A percentile compares a stretch with the other conserved stretches of the same genome.
These are phyloP conservation scores for Melieria crassipennis DNA, from an alignment of 2,888 invertebrate genomes.

Conservation along the genomic window DNA sequence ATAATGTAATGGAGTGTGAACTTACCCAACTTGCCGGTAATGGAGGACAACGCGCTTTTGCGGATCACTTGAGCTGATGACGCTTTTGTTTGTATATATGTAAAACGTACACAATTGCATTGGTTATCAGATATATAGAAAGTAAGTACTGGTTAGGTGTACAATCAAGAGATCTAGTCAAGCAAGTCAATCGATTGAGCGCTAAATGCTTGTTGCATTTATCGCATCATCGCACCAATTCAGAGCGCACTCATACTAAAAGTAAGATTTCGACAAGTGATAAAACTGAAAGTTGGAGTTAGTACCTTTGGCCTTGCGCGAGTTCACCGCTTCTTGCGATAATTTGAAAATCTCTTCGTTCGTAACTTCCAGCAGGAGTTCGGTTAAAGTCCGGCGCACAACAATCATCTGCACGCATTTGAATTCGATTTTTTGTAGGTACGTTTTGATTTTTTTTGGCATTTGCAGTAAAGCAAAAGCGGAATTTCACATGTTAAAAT, in stretches of 20 bases:
- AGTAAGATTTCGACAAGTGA: not conserved
- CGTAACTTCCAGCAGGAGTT: constrained; percentile 93
- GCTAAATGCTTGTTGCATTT: constrained; percentile 14
- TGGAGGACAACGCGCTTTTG: constrained; percentile 90
- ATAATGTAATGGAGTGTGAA: constrained; percentile 59
- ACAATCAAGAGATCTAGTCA: not conserved
- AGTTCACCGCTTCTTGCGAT: constrained; percentile 86
- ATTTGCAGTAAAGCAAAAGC: not conserved
- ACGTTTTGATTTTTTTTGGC: constrained; percentile 13
- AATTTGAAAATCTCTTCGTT: constrained; percentile 86
- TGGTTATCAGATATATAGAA: constrained; percentile 38
- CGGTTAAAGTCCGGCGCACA: constrained; percentile 89
- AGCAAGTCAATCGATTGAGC: not conserved
- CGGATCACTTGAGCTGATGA: constrained; percentile 70
- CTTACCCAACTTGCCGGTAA: constrained; percentile 93
- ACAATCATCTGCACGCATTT: constrained; percentile 77
- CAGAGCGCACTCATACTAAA: constrained; percentile 22
- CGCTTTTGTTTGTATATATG: constrained; percentile 63
- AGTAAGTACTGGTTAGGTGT: too few species aligned
- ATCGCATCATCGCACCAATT: constrained; percentile 17
- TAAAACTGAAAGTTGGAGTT: constrained; percentile 24
- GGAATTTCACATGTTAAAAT: constrained; percentile 11
- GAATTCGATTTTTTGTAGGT: constrained; percentile 32
- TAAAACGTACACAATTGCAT: constrained; percentile 55
- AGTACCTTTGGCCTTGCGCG: constrained; percentile 83